A percentile compares a stretch with the other conserved stretches of the same genome.
phyloP scores from a whole-genome alignment of 1,140 invertebrate species.

The Ridgeia piscesae region DNA sequence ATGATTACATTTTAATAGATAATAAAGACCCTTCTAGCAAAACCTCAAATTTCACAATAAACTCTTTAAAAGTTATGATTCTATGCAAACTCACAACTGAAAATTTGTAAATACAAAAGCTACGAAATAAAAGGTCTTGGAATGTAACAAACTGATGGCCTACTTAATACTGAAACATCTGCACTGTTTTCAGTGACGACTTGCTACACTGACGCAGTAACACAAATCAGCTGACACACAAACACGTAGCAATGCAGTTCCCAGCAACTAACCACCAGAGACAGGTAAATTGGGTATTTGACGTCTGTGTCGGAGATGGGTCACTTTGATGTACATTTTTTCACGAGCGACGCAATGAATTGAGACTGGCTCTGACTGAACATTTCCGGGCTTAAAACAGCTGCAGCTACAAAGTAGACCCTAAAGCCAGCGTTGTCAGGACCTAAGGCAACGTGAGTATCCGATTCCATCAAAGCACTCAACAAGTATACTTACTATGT shows the following conservation, averaged over 20 bases:
- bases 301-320: neutral
- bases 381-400: neutral
- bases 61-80: too few species aligned
- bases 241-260: neutral
- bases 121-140: neutral
- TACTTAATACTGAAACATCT: neutral
- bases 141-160: neutral
- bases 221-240: neutral
- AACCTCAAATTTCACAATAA: too few species aligned
- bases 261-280: neutral
- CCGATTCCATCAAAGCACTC: neutral
- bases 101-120: neutral
- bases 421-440: neutral
- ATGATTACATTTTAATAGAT: neutral
- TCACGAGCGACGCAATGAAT: neutral
- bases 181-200: neutral
- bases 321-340: neutral
- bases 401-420: constrained; percentile 3
- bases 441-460: neutral
- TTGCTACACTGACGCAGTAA: neutral
- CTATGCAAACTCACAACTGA: neutral
- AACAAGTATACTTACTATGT: neutral
- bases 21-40: neutral
- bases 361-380: neutral
- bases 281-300: neutral